These are phyloP conservation scores for Apaloderma vittatum DNA, from an alignment of 2,113 vertebrate genomes.

Conservation along the genomic window DNA sequence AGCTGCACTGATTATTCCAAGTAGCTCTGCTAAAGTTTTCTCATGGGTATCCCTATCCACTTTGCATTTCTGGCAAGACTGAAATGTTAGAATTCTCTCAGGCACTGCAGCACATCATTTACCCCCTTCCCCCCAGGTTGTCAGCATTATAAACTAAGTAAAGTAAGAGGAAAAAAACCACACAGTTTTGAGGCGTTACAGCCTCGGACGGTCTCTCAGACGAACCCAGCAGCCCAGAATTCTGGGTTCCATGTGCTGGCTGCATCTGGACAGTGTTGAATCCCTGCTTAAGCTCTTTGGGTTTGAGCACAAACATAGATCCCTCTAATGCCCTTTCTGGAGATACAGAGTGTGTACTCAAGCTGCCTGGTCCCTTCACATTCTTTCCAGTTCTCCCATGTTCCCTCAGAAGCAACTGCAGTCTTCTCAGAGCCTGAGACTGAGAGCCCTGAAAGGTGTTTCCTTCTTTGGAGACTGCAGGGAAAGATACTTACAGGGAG, in stretches of 20 bases:
- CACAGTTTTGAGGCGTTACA: neutral
- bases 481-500: neutral
- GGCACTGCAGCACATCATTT: neutral
- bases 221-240: neutral
- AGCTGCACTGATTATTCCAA: slow-evolving; percentile 44
- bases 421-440: neutral
- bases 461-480: neutral
- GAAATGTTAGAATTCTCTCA: neutral
- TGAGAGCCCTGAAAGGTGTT: neutral
- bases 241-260: neutral
- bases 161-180: neutral
- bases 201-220: neutral
- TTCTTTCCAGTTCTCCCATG: neutral
- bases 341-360: neutral
- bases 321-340: neutral
- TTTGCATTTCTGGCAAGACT: neutral
- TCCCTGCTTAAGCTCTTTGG: neutral
- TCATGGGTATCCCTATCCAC: slow-evolving; percentile 8
- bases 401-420: neutral
- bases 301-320: neutral
- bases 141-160: neutral
- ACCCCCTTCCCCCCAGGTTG: neutral
- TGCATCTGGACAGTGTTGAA: neutral
- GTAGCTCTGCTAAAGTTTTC: slow-evolving; percentile 15
- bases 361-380: neutral